phyloP scores from a whole-genome alignment of 2,113 vertebrate genomes.

The Entomyzon cyanotis region DNA sequence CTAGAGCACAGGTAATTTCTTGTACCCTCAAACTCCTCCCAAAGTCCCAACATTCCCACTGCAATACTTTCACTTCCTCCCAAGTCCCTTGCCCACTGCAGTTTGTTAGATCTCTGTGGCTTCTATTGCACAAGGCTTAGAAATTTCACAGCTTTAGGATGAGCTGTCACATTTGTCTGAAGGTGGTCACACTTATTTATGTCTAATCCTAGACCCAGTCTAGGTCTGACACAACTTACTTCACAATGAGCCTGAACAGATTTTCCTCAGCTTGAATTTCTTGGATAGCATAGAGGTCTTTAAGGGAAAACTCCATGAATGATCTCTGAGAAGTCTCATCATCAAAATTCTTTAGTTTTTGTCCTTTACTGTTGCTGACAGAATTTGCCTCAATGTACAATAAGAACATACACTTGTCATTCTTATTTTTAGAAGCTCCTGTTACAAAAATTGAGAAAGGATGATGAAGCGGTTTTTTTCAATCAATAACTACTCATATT shows the following conservation, averaged over 20 bases:
- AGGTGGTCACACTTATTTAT: no score
- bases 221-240: constrained; percentile 70
- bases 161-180: background rate
- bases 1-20: background rate
- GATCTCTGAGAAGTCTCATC: constrained; percentile 71
- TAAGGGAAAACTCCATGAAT: constrained; percentile 91
- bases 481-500: background rate
- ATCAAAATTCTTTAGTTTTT: constrained; percentile 77
- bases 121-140: background rate
- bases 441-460: constrained; percentile 24
- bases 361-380: constrained; percentile 93
- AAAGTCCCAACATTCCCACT: background rate
- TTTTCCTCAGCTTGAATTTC: constrained; percentile 95
- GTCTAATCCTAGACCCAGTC: background rate
- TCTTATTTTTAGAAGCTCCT: constrained; percentile 87
- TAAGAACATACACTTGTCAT: constrained; percentile 96
- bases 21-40: background rate
- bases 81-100: background rate
- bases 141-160: background rate
- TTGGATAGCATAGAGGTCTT: constrained; percentile 94
- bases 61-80: background rate
- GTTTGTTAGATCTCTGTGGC: background rate
- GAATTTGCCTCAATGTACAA: constrained; percentile 94
- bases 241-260: constrained; percentile 84
- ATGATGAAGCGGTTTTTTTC: background rate